A percentile compares a stretch with the other conserved stretches of the same genome.
phyloP scores from a whole-genome alignment of 2,797 vertebrate genomes.

The Halcyon badia region DNA sequence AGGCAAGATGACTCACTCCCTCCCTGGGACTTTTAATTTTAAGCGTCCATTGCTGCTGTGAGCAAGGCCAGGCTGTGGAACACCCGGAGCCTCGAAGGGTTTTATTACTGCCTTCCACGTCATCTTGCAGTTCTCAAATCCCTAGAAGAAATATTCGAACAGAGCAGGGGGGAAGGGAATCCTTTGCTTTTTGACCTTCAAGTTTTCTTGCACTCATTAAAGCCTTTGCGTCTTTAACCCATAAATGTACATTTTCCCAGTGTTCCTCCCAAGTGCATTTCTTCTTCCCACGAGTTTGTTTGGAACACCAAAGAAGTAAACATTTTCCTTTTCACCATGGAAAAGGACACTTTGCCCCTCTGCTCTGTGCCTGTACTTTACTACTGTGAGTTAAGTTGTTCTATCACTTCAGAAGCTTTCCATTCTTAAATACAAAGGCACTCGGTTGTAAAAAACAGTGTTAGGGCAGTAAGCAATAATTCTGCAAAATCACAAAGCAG shows the following conservation, averaged over 20 bases:
- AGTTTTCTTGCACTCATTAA: background rate
- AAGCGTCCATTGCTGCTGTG: background rate
- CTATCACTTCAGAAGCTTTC: background rate
- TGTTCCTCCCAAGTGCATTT: background rate
- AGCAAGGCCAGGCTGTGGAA: slow-evolving; percentile 35
- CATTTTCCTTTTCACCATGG: background rate
- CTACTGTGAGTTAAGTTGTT: background rate
- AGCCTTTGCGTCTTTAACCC: background rate
- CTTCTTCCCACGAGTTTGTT: background rate
- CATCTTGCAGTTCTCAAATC: slow-evolving; percentile 60
- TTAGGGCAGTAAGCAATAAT: background rate
- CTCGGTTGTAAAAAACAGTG: background rate
- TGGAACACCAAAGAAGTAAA: background rate
- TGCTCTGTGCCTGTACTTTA: background rate
- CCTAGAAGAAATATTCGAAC: slow-evolving; percentile 41
- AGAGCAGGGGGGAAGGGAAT: slow-evolving; percentile 51
- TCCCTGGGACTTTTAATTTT: slow-evolving; percentile 67
- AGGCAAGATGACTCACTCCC: background rate
- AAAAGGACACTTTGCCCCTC: background rate
- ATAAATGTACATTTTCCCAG: background rate
- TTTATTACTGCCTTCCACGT: slow-evolving; percentile 71
- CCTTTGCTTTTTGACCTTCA: slow-evolving; percentile 23
- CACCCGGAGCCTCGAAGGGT: background rate
- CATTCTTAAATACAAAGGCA: background rate
- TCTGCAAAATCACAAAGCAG: background rate